A percentile compares a stretch with the other conserved stretches of the same genome.
Conservation (phyloP, 2,888 invertebrate species). For the Brassicogethes aeneus region DNA sequence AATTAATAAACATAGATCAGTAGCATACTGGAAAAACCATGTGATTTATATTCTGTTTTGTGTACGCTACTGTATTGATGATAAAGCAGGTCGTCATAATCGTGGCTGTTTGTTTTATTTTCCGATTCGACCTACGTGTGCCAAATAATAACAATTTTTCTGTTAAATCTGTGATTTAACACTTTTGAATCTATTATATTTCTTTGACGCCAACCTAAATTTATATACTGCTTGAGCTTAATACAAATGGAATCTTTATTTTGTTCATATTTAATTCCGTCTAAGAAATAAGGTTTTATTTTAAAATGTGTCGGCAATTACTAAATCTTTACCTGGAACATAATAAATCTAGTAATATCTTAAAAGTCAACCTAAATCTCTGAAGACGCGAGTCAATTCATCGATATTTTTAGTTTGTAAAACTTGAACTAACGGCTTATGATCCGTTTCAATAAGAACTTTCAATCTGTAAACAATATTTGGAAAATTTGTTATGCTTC, state of each 20-base stretch:
- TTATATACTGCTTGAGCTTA: slow-evolving; percentile 2
- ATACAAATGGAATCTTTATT: slow-evolving; percentile 1
- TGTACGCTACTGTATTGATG: no score
- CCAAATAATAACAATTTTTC: no score
- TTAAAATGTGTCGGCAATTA: slow-evolving; percentile 4
- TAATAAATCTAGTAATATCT: background rate
- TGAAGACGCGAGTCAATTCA: slow-evolving; percentile 8
- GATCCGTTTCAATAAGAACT: slow-evolving; percentile 8
- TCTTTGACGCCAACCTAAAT: background rate
- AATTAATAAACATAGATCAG: no score
- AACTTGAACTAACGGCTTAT: slow-evolving; percentile 10
- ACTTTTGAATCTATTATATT: background rate
- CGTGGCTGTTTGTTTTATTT: no score
- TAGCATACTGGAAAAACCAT: no score
- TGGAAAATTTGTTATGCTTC: slow-evolving; percentile 7
- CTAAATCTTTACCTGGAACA: slow-evolving; percentile 7
- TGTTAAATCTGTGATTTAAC: no score
- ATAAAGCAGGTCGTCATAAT: no score
- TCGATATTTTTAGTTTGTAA: slow-evolving; percentile 10
- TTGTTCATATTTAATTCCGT: slow-evolving; percentile 5
- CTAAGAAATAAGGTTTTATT: slow-evolving; percentile 5
- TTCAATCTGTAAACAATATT: slow-evolving; percentile 8
- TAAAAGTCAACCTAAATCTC: slow-evolving; percentile 7
- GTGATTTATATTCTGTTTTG: no score
- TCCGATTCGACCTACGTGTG: no score